Base-by-base conservation (phyloP, 2,888 invertebrate genomes). In the Charanyca ferruginea region DNA sequence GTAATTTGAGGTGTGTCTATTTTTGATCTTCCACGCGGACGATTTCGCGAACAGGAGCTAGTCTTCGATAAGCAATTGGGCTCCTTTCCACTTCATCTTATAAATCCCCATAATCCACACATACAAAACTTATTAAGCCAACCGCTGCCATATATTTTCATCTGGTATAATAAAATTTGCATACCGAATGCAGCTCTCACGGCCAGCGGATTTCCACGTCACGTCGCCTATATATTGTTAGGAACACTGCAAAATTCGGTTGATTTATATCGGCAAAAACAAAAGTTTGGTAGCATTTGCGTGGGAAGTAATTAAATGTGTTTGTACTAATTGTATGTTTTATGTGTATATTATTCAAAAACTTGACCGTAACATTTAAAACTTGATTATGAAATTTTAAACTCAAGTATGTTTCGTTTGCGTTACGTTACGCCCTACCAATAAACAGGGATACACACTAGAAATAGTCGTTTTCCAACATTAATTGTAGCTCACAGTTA, bases 81-180 rank as follows among this genome's bases (percentile, higher is more conserved):
- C 22, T 16, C 3, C 45, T 66, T 48, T 65, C 49, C 53, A 61
- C 62, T 77, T 48, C 52, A 73, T 73, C 77, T 77, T 78, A 58
- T 48, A 61, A 52, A 68, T 41, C 25, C 52, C 51, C 25, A 62
- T 65, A 64, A 74, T 72, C 66, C 66, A 54, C 72, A 73, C 54
- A 75, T 52, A 77, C 62, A 25, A 41, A 80, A 81, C 79, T 87
- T 85, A 85, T 83, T 86, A 85, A 85, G 78, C 81, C 77, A 82
- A 58, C 80, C 69, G 55, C 67, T 47, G 64, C 72, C 53, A 72
- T 84, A 87, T 86, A 88, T 88, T 88, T 87, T 87, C 87, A 89
- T 89, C 85, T 85, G 81, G 67, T 52, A 83, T 85, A 86, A 90
- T 90, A 89, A 89, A 89, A 90, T 90, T 89, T 86, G 79, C 90